Conservation (phyloP, 2,113 vertebrate species). For the Tetraodon nigroviridis region DNA sequence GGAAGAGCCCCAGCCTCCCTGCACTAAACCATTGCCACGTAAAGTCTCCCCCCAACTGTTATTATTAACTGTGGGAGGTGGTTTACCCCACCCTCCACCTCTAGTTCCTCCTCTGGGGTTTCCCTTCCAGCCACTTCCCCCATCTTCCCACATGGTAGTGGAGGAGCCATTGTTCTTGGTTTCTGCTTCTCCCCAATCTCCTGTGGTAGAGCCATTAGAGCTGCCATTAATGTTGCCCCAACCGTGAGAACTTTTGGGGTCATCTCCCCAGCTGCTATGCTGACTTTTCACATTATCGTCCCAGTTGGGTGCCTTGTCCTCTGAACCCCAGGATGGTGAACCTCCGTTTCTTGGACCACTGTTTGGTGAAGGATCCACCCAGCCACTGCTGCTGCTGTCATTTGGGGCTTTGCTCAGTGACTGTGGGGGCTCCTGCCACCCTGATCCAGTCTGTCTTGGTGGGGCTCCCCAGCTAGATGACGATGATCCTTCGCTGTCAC, state of each 20-base stretch:
- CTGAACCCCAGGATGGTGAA: conserved; percentile 84
- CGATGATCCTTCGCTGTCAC: conserved; percentile 83
- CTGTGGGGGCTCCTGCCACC: conserved; percentile 82
- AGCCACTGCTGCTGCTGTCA: conserved; percentile 74
- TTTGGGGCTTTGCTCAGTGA: conserved; percentile 80
- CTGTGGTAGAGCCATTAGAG: conserved; percentile 56
- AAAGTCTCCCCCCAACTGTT: conserved; percentile 86
- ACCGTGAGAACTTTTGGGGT: conserved; percentile 81
- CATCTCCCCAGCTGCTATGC: conserved; percentile 85
- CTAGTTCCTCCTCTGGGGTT: conserved; percentile 70
- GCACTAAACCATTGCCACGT: conserved; percentile 77
- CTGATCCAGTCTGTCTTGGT: conserved; percentile 67
- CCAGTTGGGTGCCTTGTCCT: conserved; percentile 89
- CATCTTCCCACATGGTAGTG: conserved; percentile 79
- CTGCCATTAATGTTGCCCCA: conserved; percentile 84
- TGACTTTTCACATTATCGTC: conserved; percentile 85
- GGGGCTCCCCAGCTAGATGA: conserved; percentile 86
- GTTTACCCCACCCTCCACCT: conserved; percentile 74
- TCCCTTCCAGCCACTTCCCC: conserved; percentile 79
- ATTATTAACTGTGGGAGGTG: conserved; percentile 51
- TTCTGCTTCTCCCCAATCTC: conserved; percentile 71
- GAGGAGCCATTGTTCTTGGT: conserved; percentile 68
- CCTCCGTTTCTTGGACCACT: conserved; percentile 81
- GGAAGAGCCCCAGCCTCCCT: conserved; percentile 86
- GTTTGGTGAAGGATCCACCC: conserved; percentile 81